phyloP scores from a whole-genome alignment of 2,888 invertebrate genomes.

The Ptilodon capucinus region DNA sequence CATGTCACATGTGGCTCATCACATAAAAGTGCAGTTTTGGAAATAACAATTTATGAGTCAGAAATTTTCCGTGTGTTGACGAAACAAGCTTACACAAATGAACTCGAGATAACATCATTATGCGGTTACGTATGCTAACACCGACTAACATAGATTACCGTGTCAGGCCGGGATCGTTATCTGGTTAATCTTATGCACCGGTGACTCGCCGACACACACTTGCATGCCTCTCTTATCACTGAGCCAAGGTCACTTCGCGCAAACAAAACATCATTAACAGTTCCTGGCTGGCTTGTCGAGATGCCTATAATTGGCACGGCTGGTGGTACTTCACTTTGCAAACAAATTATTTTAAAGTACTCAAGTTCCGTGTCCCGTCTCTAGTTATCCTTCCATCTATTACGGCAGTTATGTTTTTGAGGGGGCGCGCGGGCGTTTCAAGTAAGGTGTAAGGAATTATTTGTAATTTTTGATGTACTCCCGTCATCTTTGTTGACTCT shows the following conservation, averaged over 20 bases:
- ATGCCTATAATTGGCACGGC: too few relatives aligned
- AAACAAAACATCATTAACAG: constrained; percentile 15
- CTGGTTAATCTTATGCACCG: constrained; percentile 61
- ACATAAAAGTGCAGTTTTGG: neutral
- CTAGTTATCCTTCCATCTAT: too few relatives aligned
- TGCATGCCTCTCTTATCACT: constrained; percentile 57
- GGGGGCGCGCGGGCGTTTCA: too few relatives aligned
- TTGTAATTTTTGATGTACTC: too few relatives aligned
- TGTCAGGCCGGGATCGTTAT: constrained; percentile 42
- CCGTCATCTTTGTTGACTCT: too few relatives aligned
- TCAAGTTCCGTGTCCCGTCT: too few relatives aligned
- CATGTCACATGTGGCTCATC: too few relatives aligned
- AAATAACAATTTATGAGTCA: neutral
- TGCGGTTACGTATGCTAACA: constrained; percentile 14
- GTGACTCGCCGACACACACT: constrained; percentile 38
- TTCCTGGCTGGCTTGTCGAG: neutral
- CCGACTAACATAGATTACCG: constrained; percentile 36
- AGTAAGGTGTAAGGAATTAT: too few relatives aligned
- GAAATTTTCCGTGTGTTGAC: neutral
- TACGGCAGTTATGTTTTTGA: too few relatives aligned
- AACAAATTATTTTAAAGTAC: too few relatives aligned
- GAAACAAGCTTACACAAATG: constrained; percentile 7
- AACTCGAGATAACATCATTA: constrained; percentile 18
- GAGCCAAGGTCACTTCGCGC: constrained; percentile 51
- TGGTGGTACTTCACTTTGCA: too few relatives aligned